Percentiles rank a stretch among this genome's conserved stretches.
These are phyloP conservation scores for Dynastes grantii DNA, from an alignment of 2,888 invertebrate genomes.

Conservation along the genomic window DNA sequence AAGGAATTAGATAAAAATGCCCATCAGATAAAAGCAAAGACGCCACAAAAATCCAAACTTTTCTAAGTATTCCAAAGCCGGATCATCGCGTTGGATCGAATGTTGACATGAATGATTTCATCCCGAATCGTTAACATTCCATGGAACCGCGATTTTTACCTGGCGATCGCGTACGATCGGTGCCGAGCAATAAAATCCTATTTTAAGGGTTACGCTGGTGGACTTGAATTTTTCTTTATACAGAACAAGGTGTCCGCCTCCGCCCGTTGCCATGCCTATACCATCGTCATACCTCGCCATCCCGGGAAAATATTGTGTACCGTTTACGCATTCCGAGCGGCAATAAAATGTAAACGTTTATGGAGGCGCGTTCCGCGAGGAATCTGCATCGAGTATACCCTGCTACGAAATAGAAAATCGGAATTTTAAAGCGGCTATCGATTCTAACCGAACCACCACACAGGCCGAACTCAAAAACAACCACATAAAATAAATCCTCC, in stretches of 20 bases:
- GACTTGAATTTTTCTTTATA: not conserved
- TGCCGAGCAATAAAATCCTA: conserved; percentile 29
- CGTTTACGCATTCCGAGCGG: conserved; percentile 33
- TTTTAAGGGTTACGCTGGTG: conserved; percentile 16
- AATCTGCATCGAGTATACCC: conserved; percentile 5
- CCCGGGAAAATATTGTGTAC: conserved; percentile 28
- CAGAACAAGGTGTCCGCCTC: not conserved
- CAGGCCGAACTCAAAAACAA: not conserved
- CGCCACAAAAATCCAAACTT: conserved; percentile 8
- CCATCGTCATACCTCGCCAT: conserved; percentile 11
- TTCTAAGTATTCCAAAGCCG: conserved; percentile 19
- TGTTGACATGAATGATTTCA: conserved; percentile 37
- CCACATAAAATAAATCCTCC: conserved; percentile 23
- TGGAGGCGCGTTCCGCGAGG: conserved; percentile 27
- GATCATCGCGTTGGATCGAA: conserved; percentile 19
- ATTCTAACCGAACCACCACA: conserved; percentile 4
- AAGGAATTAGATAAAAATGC: not conserved
- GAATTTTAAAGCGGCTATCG: conserved; percentile 26
- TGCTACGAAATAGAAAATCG: conserved; percentile 28
- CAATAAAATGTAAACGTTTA: conserved; percentile 44
- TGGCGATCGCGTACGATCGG: conserved; percentile 16
- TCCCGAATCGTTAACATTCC: conserved; percentile 29
- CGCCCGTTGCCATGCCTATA: conserved; percentile 6
- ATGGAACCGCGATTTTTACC: conserved; percentile 23
- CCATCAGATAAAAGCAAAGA: not conserved